Conservation (phyloP, 2,113 vertebrate species). For the Ariopsis seemanni region DNA sequence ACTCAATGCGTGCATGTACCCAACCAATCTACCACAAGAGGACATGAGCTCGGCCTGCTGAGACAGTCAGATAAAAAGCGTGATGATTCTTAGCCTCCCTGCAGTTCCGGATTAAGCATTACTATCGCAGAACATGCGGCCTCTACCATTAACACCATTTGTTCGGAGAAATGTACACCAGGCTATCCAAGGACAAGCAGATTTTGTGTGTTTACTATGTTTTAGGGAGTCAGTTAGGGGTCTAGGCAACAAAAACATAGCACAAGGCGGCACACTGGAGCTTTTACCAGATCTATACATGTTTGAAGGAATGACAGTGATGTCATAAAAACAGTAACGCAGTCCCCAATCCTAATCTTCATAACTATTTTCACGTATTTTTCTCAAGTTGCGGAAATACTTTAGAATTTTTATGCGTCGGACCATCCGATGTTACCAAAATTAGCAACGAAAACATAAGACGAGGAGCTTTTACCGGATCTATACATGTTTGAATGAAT, state of each 20-base stretch:
- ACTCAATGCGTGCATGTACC: neutral
- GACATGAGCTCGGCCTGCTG: conserved; percentile 4
- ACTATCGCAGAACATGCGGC: neutral
- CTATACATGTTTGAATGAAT: too few relatives aligned
- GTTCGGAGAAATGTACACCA: neutral
- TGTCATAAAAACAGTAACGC: neutral
- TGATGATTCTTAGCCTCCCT: neutral
- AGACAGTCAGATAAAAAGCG: neutral
- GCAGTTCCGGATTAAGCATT: conserved; percentile 1
- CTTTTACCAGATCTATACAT: neutral
- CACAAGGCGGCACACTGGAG: neutral
- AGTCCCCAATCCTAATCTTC: neutral
- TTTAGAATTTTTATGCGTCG: neutral
- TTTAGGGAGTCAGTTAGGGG: neutral
- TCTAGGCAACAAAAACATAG: neutral
- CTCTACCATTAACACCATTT: neutral
- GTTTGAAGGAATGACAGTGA: neutral
- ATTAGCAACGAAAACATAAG: neutral
- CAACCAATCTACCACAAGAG: neutral
- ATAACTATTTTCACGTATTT: neutral
- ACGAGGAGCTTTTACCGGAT: too few relatives aligned
- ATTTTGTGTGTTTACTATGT: neutral
- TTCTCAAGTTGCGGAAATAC: neutral
- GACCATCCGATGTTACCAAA: neutral
- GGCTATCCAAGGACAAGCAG: neutral